Evolutionary conservation across 2,888 invertebrate species (phyloP), one percentile per base, ranked within the genome.

Genomic region (Megalurothrips usitatus): DNA sequence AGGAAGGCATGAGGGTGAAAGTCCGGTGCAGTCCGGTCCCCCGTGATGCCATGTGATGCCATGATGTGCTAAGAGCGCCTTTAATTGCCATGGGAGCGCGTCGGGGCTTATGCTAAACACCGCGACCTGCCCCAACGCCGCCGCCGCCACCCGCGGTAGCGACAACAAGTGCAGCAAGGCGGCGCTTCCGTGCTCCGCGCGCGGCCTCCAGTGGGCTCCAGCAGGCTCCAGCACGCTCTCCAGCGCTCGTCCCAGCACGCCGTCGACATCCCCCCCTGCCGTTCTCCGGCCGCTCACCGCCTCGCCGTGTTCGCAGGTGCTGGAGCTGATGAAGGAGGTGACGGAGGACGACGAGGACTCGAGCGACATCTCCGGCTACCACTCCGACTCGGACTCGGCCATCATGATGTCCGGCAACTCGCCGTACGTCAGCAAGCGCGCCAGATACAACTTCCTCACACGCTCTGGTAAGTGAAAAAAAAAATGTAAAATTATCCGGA

Each of bases 341-440:
- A 87, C 87, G 2, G 88, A 88, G 80, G 87, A 88, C 79, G 88
- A 88, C 81, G 87, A 87, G 85, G 87, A 91, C 85, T 90, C 90
- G 84, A 94, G 94, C 85, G 95, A 95, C 84, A 87, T 89, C 82
- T 89, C 89, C 84, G 95, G 95, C 23, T 95, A 95, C 87, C 95
- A 95, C 86, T 94, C 94, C 0, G 95, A 95, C 87, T 92, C 93
- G 26, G 95, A 95, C 84, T 88, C 88, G 26, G 88, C 88, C 81
- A 88, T 89, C 82, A 88, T 88, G 88, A 88, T 88, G 86, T 88
- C 88, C 4, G 88, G 88, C 26, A 88, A 88, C 83, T 88, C 88
- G 0, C 88, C 88, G 4, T 88, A 87, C 83, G 87, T 88, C 83
- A 87, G 87, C 83, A 88, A 88, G 80, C 85, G 88, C 81, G 88